Base-by-base conservation (phyloP, 1,140 invertebrate species). In the Drosophila pallidifrons region DNA sequence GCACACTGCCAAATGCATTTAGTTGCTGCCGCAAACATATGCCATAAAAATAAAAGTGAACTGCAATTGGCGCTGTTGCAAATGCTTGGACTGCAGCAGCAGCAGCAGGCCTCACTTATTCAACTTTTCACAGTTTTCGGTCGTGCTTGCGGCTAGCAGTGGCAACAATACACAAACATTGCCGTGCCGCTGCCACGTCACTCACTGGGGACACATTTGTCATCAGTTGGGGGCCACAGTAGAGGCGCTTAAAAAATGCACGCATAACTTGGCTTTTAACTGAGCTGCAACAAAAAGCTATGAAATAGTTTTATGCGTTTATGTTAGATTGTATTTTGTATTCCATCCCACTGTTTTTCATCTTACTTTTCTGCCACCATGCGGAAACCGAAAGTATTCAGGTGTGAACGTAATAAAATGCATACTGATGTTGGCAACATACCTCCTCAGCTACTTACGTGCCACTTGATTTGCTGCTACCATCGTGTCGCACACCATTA, bases 361-460 rank as follows among this genome's bases (percentile, higher is more conserved):
- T 13, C 41, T 43, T 13, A 15, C n/a, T 58, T 47, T 10, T 49
- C n/a, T 41, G 1, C 38, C 47, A 55, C 30, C 3, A 58, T 35
- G 61, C 30, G 30, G 55, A 57, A 38, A 63, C 32, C 28, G 46
- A 52, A 55, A 65, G 43, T 49, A 59, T 77, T 78, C 72, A 81
- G 86, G 82, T 75, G 82, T 71, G 75, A 74, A 66, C 81, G 78
- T 82, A 86, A 85, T 85, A 86, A 85, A 81, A 49, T 78, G 82
- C 68, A 81, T 82, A 70, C 75, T 75, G 57, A 45, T 35, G 61
- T 72, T 60, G 68, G 43, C 46, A 70, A 28, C 74, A 68, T 70
- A 20, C 20, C 20, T 20, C 58, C 77, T 81, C 63, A 59, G 30
- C 28, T 51, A 28, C 60, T 38, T 43, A 60, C 13, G 41, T 60